Conservation (phyloP, 2,888 invertebrate genomes). For the Congeria kusceri region DNA sequence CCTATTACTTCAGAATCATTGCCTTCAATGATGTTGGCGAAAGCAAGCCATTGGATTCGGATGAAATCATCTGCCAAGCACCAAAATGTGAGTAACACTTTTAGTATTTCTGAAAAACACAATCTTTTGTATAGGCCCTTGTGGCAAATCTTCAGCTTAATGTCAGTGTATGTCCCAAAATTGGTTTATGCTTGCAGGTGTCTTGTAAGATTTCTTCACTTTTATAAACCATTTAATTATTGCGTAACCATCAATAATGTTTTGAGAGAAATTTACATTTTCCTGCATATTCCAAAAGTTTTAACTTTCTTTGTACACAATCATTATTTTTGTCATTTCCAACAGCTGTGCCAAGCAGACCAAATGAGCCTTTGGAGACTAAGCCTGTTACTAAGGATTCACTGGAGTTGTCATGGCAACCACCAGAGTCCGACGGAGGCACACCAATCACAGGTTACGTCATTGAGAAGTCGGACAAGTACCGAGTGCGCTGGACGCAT, state of each 20-base stretch:
- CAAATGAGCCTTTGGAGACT: conserved; percentile 85
- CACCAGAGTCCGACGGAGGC: conserved; percentile 86
- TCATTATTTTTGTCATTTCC: background rate
- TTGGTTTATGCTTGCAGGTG: too few species aligned
- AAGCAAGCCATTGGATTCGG: conserved; percentile 78
- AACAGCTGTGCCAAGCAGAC: conserved; percentile 82
- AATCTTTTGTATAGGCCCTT: too few species aligned
- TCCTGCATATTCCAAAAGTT: background rate
- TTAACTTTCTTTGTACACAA: background rate
- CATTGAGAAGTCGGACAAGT: conserved; percentile 91
- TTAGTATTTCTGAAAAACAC: background rate
- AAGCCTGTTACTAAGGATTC: conserved; percentile 86
- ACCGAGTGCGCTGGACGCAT: conserved; percentile 76
- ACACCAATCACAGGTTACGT: conserved; percentile 86
- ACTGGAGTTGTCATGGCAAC: conserved; percentile 86
- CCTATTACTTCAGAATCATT: conserved; percentile 82
- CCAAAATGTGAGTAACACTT: conserved; percentile 67
- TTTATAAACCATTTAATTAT: too few species aligned
- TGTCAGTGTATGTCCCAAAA: too few species aligned
- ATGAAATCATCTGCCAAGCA: conserved; percentile 72
- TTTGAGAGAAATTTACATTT: too few species aligned
- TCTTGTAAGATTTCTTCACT: too few species aligned
- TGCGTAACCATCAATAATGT: too few species aligned
- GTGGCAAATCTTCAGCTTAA: too few species aligned
- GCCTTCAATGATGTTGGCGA: conserved; percentile 83